Evolutionary conservation across 23 tunicate genomes (phyloP).

Genomic region (Phallusia fumigata): DNA sequence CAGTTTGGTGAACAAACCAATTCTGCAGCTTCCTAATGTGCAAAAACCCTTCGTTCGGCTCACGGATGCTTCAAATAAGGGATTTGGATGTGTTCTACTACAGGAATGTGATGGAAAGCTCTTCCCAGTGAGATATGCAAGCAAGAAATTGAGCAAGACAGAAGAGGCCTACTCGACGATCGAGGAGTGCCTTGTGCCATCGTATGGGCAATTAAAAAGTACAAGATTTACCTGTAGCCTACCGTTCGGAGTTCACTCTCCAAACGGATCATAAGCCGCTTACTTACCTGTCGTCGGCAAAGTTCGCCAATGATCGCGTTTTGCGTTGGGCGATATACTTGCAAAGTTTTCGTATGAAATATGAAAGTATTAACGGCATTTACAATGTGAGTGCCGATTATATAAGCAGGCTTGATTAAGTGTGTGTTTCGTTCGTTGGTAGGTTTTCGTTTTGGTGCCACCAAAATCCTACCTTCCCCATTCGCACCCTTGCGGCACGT

Average conservation of each 20-base stretch:
- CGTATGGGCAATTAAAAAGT: slow-evolving; percentile 28
- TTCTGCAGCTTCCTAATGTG: slow-evolving; percentile 6
- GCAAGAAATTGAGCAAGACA: slow-evolving; percentile 13
- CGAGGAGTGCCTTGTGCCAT: slow-evolving; percentile 24
- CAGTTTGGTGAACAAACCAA: neutral
- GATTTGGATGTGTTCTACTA: slow-evolving; percentile 15
- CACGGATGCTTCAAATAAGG: neutral
- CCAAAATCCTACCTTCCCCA: too few relatives aligned
- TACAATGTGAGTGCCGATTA: too few relatives aligned
- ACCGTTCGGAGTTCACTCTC: neutral
- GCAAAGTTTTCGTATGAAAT: too few relatives aligned
- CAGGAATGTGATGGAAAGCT: slow-evolving; percentile 16
- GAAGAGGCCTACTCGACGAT: slow-evolving; percentile 19
- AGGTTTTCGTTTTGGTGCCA: too few relatives aligned
- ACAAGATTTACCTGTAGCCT: slow-evolving; percentile 13
- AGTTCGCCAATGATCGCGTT: neutral
- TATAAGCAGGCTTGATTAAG: too few relatives aligned
- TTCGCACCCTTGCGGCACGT: too few relatives aligned
- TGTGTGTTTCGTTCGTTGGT: too few relatives aligned
- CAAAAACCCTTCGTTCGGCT: neutral
- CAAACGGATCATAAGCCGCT: slow-evolving; percentile 21
- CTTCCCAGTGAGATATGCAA: slow-evolving; percentile 27
- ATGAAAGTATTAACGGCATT: too few relatives aligned
- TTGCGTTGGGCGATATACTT: slow-evolving; percentile 18
- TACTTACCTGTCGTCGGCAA: neutral